These are phyloP conservation scores for Tribolium madens DNA, from an alignment of 1,140 invertebrate species.

Conservation along the genomic window DNA sequence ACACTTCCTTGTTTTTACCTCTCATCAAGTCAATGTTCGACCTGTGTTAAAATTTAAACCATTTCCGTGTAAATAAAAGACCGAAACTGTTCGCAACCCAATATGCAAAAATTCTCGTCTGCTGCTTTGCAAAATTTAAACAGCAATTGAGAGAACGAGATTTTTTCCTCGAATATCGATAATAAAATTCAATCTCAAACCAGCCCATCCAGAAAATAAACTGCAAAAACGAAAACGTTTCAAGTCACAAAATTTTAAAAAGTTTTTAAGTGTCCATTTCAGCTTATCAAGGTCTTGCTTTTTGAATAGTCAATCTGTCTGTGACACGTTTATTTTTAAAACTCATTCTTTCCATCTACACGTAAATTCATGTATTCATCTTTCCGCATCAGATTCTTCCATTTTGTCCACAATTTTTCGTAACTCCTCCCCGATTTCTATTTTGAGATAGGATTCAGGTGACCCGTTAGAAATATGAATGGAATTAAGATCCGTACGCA, in stretches of 20 bases:
- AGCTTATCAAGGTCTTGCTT: conserved; percentile 4
- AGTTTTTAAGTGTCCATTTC: conserved; percentile 20
- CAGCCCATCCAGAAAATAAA: background rate
- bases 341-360: background rate
- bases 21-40: background rate
- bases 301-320: background rate
- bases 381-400: too few species aligned
- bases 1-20: background rate
- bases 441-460: conserved; percentile 6
- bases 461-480: conserved; percentile 15
- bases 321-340: conserved; percentile 17
- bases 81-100: background rate
- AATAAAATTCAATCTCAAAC: background rate
- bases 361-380: background rate
- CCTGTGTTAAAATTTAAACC: background rate
- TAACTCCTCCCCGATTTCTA: background rate
- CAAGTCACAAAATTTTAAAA: too few species aligned
- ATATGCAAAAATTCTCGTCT: background rate
- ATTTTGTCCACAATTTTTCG: background rate
- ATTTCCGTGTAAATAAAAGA: background rate
- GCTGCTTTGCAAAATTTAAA: background rate
- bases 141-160: background rate
- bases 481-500: conserved; percentile 4
- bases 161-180: background rate
- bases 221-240: background rate